Evolutionary conservation across 2,113 vertebrate genomes (phyloP), one percentile per base, ranked within the genome.

Genomic region (Siniperca chuatsi): DNA sequence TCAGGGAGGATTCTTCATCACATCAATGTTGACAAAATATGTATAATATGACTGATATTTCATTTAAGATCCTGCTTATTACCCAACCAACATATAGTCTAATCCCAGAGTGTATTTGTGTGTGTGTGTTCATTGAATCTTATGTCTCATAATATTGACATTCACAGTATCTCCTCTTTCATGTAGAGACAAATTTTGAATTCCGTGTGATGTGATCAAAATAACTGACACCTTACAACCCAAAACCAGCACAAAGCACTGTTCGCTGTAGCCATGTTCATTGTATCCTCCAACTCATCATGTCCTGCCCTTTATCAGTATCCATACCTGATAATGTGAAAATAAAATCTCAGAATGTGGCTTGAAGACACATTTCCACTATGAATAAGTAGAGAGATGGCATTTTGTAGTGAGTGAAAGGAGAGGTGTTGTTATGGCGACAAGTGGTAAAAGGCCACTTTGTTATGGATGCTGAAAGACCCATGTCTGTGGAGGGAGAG

Each of bases 401-500:
- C 46, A 46, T 46, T 13, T 54, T 37, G 33, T 29, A n/a, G 46
- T 70, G 68, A 70, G 25, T 52, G 29, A 35, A 37, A 71, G 29
- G 33, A 33, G 48, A 29, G 4, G 23, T 46, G 68, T 70, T 70
- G 68, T 70, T 70, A 70, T 54, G 68, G 68, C 12, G 6, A 70
- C 48, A 0, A 35, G 46, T 52, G 48, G 48, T 71, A 23, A 71
- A 71, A 54, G 68, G 29, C 29, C 48, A 71, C 29, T 54, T 52
- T 52, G 29, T 13, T 37, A 37, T 54, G 33, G 11, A 71, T 71
- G 48, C 25, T 52, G 29, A 33, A 33, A 35, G 68, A 52, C 68
- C 25, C 40, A 40, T 46, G 44, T 46, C 44, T 46, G 44, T 46
- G 44, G 44, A 46, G 12, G 44, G 3, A 13, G 12, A 46, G 11